Evolutionary conservation across 2,888 invertebrate genomes (phyloP), one percentile per base, ranked within the genome.

Genomic region (Zaprionus lineosus): DNA sequence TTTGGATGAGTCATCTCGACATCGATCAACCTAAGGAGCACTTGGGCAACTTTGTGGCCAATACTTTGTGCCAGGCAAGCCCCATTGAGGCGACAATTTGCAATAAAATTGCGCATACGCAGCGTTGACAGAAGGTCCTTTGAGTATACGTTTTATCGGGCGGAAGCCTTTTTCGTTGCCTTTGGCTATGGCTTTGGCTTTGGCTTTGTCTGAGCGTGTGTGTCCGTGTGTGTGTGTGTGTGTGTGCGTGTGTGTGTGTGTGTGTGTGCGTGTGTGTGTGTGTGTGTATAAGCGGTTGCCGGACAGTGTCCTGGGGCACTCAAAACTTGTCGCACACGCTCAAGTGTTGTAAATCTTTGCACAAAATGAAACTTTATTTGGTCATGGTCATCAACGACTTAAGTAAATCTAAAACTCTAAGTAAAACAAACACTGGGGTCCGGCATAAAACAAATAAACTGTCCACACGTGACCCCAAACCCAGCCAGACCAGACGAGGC

Each of bases 301-400:
- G 40, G 52, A 5, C 67, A 31, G 21, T 19, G n/a, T n/a, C n/a
- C n/a, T n/a, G n/a, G 52, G 48, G 36, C 60, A 64, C 68, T 81
- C 74, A 66, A 74, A 77, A 79, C 62, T 84, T 79, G 81, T 84
- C 77, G 51, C 81, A 71, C 72, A 84, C 81, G 84, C 81, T 81
- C 77, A 59, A 84, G 77, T 81, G 79, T 24, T 84, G 84, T 81
- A 81, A 81, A 84, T 84, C 82, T 77, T 84, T 58, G 77, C 73
- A 70, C 64, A 81, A 70, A 84, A 79, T 77, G 77, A 81, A 81
- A 81, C 82, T 84, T 84, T 81, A 84, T 81, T 81, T 81, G 84
- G 81, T 84, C 84, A 81, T 78, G 81, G 81, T 78, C 84, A 78
- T 81, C 84, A 81, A 68, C 71, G 82, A 82, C 82, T 82, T 78